Evolutionary conservation across 2,797 vertebrate species (phyloP).

Genomic region (Anabacerthia variegaticeps): DNA sequence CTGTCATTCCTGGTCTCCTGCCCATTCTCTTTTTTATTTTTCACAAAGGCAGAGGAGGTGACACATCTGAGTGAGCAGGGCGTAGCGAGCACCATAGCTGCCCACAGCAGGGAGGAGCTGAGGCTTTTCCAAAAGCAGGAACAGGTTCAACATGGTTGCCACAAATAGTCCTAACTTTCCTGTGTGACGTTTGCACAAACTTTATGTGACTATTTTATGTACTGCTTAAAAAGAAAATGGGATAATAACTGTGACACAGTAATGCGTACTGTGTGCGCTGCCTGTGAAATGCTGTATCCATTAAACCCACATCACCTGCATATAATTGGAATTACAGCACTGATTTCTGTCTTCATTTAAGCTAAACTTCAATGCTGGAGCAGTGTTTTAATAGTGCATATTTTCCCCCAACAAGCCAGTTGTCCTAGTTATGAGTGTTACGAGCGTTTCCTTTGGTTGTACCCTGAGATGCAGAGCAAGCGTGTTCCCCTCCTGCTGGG

Average conservation of each 20-base stretch:
- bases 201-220: conserved; percentile 41
- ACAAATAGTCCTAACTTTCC: not conserved
- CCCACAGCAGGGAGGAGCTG: not conserved
- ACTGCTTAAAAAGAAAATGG: conserved; percentile 52
- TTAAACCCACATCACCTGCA: not conserved
- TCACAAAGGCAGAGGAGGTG: not conserved
- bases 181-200: not conserved
- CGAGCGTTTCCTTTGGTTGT: accelerated
- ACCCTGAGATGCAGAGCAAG: accelerated
- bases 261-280: accelerated
- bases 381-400: not conserved
- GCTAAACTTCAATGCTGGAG: not conserved
- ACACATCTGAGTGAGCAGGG: accelerated
- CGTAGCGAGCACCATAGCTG: accelerated
- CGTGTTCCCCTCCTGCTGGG: not conserved
- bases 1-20: not conserved
- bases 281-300: conserved; percentile 1
- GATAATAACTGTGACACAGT: not conserved
- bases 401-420: not conserved
- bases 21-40: not conserved
- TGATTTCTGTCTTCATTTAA: not conserved
- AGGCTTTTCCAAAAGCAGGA: not conserved
- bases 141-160: not conserved
- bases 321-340: not conserved
- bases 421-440: not conserved